Evolutionary conservation across 1,140 invertebrate genomes (phyloP).

Genomic region (Planococcus citri): DNA sequence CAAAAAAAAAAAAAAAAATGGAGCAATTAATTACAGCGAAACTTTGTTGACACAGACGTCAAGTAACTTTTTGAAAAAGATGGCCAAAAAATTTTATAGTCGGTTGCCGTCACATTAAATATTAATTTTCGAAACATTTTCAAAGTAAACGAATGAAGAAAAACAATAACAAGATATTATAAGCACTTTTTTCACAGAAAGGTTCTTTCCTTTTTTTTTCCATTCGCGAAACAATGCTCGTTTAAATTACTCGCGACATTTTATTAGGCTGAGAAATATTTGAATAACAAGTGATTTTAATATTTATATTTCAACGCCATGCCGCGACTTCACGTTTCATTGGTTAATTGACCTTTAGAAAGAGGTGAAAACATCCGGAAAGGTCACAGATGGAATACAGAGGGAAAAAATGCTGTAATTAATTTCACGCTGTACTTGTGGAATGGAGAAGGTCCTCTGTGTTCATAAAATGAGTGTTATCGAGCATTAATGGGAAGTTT

Average conservation of each 20-base stretch:
- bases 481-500: no score
- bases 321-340: neutral
- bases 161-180: slow-evolving; percentile 4
- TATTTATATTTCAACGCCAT: neutral
- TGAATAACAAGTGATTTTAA: neutral
- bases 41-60: slow-evolving; percentile 6
- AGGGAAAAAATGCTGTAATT: no score
- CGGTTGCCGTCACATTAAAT: slow-evolving; percentile 6
- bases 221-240: neutral
- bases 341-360: neutral
- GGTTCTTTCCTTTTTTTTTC: neutral
- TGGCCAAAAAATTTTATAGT: neutral
- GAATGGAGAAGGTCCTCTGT: no score
- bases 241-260: neutral
- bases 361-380: no score
- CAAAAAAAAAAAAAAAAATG: neutral
- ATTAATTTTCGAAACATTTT: neutral
- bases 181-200: no score
- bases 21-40: neutral
- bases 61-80: neutral
- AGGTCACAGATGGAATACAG: no score
- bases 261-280: neutral
- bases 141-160: neutral
- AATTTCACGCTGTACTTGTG: no score
- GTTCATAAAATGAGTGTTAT: no score